phyloP scores from a whole-genome alignment of 1,140 invertebrate genomes.

The Ladona fulva region DNA sequence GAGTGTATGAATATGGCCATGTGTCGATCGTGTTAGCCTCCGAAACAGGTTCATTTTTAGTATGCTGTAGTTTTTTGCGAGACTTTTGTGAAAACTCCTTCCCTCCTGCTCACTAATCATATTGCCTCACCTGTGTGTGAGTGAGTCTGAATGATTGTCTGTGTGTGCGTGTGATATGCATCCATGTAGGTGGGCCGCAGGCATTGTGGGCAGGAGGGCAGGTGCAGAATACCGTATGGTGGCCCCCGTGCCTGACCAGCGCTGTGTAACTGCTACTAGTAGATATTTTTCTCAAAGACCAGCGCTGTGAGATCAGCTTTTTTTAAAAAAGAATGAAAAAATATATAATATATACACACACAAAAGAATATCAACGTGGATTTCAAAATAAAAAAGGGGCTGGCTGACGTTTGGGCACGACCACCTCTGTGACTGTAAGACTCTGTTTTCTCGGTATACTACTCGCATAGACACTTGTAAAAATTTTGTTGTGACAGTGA shows the following conservation, averaged over 20 bases:
- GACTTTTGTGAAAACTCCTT: background rate
- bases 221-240: background rate
- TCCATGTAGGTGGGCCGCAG: background rate
- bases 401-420: slow-evolving; percentile 13
- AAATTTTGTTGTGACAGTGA: slow-evolving; percentile 23
- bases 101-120: background rate
- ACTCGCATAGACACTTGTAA: slow-evolving; percentile 19
- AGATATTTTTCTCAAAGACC: slow-evolving; percentile 14
- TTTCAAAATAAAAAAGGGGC: background rate
- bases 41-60: background rate
- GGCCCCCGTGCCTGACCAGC: background rate
- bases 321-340: background rate
- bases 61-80: slow-evolving; percentile 5
- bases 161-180: background rate
- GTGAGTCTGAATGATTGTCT: background rate
- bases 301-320: slow-evolving; percentile 14
- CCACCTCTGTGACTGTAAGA: slow-evolving; percentile 16
- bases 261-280: slow-evolving; percentile 12
- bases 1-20: background rate
- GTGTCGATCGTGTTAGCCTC: background rate
- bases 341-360: background rate
- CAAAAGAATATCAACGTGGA: background rate
- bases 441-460: slow-evolving; percentile 17
- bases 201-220: background rate
- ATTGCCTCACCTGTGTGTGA: background rate